Evolutionary conservation across 2,888 invertebrate genomes (phyloP), one percentile per base, ranked within the genome.

Genomic region (Apamea anceps): DNA sequence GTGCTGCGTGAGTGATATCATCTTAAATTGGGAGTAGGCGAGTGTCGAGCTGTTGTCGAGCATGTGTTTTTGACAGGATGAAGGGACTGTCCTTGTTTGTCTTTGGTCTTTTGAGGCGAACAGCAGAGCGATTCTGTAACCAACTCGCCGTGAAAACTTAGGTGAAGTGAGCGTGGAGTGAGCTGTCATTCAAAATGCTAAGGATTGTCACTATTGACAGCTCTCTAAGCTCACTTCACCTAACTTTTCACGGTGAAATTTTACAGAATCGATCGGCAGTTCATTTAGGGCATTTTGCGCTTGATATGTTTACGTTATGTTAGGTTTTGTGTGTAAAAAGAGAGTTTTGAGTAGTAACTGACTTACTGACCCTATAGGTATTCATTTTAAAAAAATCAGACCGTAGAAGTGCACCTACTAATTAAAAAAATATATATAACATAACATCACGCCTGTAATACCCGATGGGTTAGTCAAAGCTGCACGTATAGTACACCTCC

Each of bases 1-100:
- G 85, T 89, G 48, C 28, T 85, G 83, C 84, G 82, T 77, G 82
- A 74, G 79, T 91, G 91, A 91, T 88, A 88, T 91, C 90, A 88
- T 83, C 71, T 13, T 77, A 77, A 84, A 90, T 86, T 88, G 84
- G 72, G 45, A 84, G 89, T 90, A 89, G 89, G 90, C 85, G 87
- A 82, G 28, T 60, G 37, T 25, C 72, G 57, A 72, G 66, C 70
- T 74, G 68, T 63, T 72, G 18, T 62, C 15, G 62, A 21, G 65
- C 28, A 48, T 48, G 32, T 51, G 21, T 77, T 85, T 72, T 80
- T 37, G 68, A 74, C 74, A 62, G 67, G 75, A 80, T 37, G 66
- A 73, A 87, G 73, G 77, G 70, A 72, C 32, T 57, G 25, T 28
- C 82, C 75, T 82, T 57, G 12, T 25, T 32, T 7, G 51, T 8